A percentile compares a stretch with the other conserved stretches of the same genome.
These are phyloP conservation scores for Eumaeus atala DNA, from an alignment of 1,140 invertebrate species.

Conservation along the genomic window DNA sequence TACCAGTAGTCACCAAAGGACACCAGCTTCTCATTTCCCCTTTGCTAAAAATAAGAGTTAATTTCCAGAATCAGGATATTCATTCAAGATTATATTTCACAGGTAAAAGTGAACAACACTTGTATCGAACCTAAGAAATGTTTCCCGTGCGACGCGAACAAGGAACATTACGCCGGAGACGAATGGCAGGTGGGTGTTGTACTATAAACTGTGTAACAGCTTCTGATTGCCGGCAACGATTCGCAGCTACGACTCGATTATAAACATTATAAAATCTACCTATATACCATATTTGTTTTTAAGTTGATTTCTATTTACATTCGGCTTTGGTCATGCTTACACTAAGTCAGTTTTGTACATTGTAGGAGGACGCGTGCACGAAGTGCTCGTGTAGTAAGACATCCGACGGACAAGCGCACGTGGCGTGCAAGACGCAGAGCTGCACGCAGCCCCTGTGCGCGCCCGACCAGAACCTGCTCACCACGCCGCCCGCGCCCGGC, in stretches of 20 bases:
- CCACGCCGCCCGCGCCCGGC: conserved; percentile 68
- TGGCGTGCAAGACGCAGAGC: conserved; percentile 75
- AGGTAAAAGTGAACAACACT: conserved; percentile 76
- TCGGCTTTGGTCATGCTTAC: too few relatives aligned
- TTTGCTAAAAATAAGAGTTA: too few relatives aligned
- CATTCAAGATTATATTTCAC: conserved; percentile 8
- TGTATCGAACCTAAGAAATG: conserved; percentile 78
- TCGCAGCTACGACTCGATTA: too few relatives aligned
- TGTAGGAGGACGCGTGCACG: conserved; percentile 80
- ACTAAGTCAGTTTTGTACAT: too few relatives aligned
- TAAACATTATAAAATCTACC: too few relatives aligned
- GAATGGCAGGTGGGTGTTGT: conserved; percentile 70
- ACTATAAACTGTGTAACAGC: neutral
- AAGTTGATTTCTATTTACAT: too few relatives aligned
- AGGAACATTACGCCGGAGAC: conserved; percentile 76
- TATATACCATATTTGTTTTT: too few relatives aligned
- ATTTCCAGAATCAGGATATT: neutral
- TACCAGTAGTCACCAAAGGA: too few relatives aligned
- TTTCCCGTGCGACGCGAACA: conserved; percentile 79
- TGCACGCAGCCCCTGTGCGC: conserved; percentile 77
- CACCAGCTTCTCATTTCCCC: too few relatives aligned
- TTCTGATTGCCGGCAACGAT: too few relatives aligned
- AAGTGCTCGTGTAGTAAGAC: conserved; percentile 80
- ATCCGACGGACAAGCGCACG: conserved; percentile 36
- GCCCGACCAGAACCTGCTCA: conserved; percentile 71